Evolutionary conservation across 2,113 vertebrate species (phyloP).

Genomic region (Saimiri boliviensis): DNA sequence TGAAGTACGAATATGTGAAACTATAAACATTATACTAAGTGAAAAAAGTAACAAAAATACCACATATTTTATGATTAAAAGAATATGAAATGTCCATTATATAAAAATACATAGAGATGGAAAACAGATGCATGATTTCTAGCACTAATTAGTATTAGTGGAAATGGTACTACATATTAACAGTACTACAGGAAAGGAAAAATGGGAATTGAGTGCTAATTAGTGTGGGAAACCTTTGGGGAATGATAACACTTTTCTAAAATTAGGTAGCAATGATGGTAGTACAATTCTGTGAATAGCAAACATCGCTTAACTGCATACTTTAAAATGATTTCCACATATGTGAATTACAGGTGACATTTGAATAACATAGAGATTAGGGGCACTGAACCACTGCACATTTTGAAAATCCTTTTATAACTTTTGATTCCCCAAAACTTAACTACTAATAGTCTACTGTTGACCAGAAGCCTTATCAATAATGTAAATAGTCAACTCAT

Average conservation of each 20-base stretch:
- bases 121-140: background rate
- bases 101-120: background rate
- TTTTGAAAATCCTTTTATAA: background rate
- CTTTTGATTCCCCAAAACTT: background rate
- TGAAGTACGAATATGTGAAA: background rate
- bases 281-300: background rate
- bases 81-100: background rate
- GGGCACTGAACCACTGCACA: background rate
- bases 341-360: background rate
- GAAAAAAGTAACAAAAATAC: background rate
- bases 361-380: background rate
- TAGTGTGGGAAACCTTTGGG: background rate
- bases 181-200: background rate
- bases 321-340: background rate
- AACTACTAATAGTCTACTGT: background rate
- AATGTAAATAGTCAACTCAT: background rate
- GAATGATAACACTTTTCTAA: background rate
- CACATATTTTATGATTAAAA: background rate
- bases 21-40: background rate
- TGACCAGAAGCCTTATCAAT: background rate
- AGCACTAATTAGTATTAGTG: background rate
- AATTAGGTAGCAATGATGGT: background rate
- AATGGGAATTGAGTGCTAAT: background rate
- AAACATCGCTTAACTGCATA: background rate
- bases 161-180: background rate